Conservation (phyloP, 2,888 invertebrate species). For the Caenorhabditis afra region DNA sequence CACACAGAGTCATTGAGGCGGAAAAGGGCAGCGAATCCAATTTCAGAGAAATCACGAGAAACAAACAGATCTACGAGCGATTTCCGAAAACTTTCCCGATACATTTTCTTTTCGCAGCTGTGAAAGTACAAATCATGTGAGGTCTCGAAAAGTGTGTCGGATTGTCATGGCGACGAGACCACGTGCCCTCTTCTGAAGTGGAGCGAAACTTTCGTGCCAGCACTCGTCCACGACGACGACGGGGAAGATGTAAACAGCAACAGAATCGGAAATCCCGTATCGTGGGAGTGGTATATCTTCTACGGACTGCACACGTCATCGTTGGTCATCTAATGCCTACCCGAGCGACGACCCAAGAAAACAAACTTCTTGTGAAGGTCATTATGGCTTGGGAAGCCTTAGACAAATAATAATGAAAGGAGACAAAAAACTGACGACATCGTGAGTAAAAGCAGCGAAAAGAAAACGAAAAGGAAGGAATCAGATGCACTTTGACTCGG, state of each 20-base stretch:
- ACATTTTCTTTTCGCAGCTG: background rate
- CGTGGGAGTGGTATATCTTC: constrained; percentile 41
- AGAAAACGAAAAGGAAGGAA: background rate
- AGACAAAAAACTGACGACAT: background rate
- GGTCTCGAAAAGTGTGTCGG: constrained; percentile 5
- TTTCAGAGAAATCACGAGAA: background rate
- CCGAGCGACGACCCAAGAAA: background rate
- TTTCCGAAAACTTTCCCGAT: background rate
- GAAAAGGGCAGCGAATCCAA: background rate
- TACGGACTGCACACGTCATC: constrained; percentile 18
- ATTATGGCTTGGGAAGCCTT: background rate
- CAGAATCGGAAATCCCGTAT: constrained; percentile 5
- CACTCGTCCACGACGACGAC: background rate
- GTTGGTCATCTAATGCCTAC: constrained; percentile 11
- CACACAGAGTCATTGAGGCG: background rate
- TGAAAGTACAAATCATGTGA: background rate
- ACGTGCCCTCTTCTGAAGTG: constrained; percentile 26
- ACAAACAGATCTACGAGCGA: background rate
- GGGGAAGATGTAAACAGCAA: constrained; percentile 1
- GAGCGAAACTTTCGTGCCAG: background rate
- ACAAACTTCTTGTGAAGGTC: constrained; percentile 18
- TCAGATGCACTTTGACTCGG: background rate
- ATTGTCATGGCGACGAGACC: constrained; percentile 34
- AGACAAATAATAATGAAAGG: background rate
- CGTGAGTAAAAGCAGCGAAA: background rate